Percentiles rank a stretch among this genome's conserved stretches.
phyloP scores from a whole-genome alignment of 2,797 vertebrate genomes.

The Micrastur ruficollis region DNA sequence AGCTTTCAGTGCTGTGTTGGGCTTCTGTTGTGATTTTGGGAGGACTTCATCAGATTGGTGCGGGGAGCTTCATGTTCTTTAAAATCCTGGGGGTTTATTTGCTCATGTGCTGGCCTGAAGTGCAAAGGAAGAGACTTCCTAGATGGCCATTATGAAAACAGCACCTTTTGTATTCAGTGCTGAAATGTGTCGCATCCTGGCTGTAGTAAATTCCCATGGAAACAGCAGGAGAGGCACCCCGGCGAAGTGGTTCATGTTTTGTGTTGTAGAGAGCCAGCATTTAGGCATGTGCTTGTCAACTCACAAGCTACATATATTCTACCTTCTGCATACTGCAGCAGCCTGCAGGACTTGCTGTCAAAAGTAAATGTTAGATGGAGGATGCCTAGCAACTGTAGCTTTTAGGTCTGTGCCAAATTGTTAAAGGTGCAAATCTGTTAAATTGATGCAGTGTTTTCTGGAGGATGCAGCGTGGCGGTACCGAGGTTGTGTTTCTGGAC shows the following conservation, averaged over 20 bases:
- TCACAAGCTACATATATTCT: not conserved
- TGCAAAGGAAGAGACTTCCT: not conserved
- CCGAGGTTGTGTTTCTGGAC: not conserved
- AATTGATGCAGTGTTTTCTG: not conserved
- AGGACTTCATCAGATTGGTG: not conserved
- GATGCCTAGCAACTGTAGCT: constrained; percentile 58
- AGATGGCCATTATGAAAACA: not conserved
- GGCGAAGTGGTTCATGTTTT: not conserved
- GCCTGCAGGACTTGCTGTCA: constrained; percentile 9
- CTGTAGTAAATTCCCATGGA: not conserved
- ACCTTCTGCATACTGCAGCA: constrained; percentile 15
- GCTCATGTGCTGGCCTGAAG: not conserved
- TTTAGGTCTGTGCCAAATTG: constrained; percentile 18
- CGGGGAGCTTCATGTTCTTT: not conserved
- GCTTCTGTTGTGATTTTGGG: not conserved
- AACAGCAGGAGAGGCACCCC: not conserved
- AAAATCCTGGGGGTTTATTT: not conserved
- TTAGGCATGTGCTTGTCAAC: not conserved
- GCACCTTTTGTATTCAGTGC: not conserved
- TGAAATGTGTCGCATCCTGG: accelerated
- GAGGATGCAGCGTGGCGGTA: not conserved
- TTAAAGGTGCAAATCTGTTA: constrained; percentile 41
- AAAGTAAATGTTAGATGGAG: constrained; percentile 25
- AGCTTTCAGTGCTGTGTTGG: not conserved
- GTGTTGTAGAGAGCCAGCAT: not conserved